Evolutionary conservation across 2,113 vertebrate genomes (phyloP).

Genomic region (Pluvianellus socialis): DNA sequence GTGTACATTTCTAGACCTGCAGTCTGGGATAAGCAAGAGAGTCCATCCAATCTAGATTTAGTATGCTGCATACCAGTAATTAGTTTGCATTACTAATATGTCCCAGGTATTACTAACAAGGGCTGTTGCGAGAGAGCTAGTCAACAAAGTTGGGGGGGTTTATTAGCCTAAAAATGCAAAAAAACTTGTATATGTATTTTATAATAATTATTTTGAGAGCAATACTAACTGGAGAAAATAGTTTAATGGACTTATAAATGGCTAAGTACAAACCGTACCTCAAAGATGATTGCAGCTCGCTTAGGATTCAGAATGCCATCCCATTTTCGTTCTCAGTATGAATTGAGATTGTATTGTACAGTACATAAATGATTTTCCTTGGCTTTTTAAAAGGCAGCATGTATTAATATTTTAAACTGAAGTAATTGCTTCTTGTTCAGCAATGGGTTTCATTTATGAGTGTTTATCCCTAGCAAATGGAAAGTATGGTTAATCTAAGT

Average conservation of each 20-base stretch:
- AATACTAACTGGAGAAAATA: constrained; percentile 17
- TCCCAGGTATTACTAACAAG: neutral
- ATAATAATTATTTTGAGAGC: constrained; percentile 32
- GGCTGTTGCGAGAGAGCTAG: neutral
- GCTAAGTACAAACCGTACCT: constrained; percentile 29
- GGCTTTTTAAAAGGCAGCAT: constrained; percentile 76
- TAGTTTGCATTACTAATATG: neutral
- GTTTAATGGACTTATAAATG: constrained; percentile 67
- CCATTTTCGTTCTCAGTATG: constrained; percentile 67
- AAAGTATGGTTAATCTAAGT: constrained; percentile 85
- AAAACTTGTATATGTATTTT: neutral
- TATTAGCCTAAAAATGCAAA: neutral
- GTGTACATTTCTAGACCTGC: neutral
- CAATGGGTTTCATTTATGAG: constrained; percentile 81
- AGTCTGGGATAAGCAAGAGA: neutral
- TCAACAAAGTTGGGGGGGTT: neutral
- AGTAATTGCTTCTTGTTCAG: constrained; percentile 84
- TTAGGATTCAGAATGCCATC: constrained; percentile 43
- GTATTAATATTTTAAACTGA: constrained; percentile 87
- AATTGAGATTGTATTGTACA: constrained; percentile 59
- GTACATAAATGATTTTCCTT: constrained; percentile 80
- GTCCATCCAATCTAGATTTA: neutral
- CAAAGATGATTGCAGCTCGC: constrained; percentile 42
- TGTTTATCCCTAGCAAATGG: constrained; percentile 81
- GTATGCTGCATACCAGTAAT: neutral